Conservation (phyloP, 2,797 vertebrate species). For the Aulostomus chinensis region DNA sequence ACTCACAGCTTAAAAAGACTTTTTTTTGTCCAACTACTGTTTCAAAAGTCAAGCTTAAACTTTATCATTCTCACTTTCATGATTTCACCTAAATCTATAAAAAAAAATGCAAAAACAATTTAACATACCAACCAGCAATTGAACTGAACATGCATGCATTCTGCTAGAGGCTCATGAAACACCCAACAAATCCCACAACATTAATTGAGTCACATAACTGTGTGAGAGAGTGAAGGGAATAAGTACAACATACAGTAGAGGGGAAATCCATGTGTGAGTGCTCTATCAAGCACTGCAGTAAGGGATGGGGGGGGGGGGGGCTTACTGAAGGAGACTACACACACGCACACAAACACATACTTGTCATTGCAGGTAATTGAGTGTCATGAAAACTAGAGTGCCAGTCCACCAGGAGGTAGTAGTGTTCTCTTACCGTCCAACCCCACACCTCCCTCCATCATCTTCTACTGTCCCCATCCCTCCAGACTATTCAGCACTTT, state of each 20-base stretch:
- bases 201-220: too few relatives aligned
- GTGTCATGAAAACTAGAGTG: constrained; percentile 47
- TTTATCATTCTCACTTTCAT: neutral
- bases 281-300: constrained; percentile 33
- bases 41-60: neutral
- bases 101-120: too few relatives aligned
- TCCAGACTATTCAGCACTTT: constrained; percentile 23
- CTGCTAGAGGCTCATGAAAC: too few relatives aligned
- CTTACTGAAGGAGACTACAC: constrained; percentile 28
- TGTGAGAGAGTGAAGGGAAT: too few relatives aligned
- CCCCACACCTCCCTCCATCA: constrained; percentile 19
- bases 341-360: constrained; percentile 27
- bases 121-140: neutral
- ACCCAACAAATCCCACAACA: too few relatives aligned
- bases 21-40: neutral
- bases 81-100: too few relatives aligned
- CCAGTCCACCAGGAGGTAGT: constrained; percentile 41
- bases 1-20: too few relatives aligned
- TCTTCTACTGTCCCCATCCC: constrained; percentile 8
- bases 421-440: constrained; percentile 19
- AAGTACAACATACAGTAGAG: constrained; percentile 2
- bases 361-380: constrained; percentile 47
- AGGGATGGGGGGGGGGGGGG: constrained; percentile 29
- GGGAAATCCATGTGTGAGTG: constrained; percentile 16
- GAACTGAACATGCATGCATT: too few relatives aligned